Percentiles rank a stretch among this genome's conserved stretches.
Evolutionary conservation across 2,797 vertebrate genomes (phyloP).

Genomic region (Sebastes reedi): DNA sequence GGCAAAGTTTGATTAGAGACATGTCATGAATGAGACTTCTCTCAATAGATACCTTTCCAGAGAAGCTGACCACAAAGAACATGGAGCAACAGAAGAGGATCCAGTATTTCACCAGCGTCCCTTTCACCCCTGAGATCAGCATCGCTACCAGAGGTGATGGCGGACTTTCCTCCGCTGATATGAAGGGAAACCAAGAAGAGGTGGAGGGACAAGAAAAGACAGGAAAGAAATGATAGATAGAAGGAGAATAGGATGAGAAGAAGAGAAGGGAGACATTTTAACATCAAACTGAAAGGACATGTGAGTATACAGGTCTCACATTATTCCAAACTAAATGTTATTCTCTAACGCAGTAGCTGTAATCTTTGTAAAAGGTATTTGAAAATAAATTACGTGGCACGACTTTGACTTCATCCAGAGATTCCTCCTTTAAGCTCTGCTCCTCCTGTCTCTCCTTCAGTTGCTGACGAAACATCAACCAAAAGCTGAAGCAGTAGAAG

Average conservation of each 20-base stretch:
- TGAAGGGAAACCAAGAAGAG: neutral
- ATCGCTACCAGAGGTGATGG: slow-evolving; percentile 70
- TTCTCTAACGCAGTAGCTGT: neutral
- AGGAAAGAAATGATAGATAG: neutral
- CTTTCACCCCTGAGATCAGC: slow-evolving; percentile 76
- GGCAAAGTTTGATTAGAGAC: neutral
- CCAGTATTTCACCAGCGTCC: slow-evolving; percentile 81
- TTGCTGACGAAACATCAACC: slow-evolving; percentile 85
- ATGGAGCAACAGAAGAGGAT: slow-evolving; percentile 84
- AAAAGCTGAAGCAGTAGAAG: slow-evolving; percentile 80
- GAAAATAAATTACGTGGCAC: slow-evolving; percentile 41
- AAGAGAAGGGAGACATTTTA: neutral
- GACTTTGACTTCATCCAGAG: slow-evolving; percentile 64
- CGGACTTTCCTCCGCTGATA: slow-evolving; percentile 66
- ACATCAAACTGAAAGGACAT: neutral
- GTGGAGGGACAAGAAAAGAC: neutral
- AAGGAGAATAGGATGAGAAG: neutral
- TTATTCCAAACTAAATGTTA: neutral
- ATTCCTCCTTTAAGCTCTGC: slow-evolving; percentile 48
- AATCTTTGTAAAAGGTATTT: neutral
- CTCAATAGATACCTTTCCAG: slow-evolving; percentile 68
- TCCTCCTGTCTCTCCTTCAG: slow-evolving; percentile 69
- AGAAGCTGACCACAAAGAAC: slow-evolving; percentile 85
- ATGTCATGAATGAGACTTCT: neutral
- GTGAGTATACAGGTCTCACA: neutral